Base-by-base conservation (phyloP, 2,113 vertebrate species). In the Shinisaurus crocodilurus region DNA sequence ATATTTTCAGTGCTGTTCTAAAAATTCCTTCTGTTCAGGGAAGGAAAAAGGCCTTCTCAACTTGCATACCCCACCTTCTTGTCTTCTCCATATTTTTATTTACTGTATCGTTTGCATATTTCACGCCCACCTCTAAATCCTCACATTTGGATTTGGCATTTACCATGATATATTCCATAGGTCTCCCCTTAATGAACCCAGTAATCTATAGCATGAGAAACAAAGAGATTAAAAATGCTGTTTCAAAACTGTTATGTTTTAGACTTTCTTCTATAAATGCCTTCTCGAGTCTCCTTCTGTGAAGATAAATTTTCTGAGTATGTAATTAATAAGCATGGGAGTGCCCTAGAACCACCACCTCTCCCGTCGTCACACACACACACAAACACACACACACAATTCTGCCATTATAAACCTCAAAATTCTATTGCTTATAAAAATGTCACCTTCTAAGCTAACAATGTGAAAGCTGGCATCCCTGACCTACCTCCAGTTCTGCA, bases 131-230 rank as follows among this genome's bases (percentile, higher is more conserved):
- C 32, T 43, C 72, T 45, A 15, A 77, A 5, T 54, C n/a, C 29
- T 87, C 85, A 15, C 3, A 43, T 20, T 0, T 76, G 32, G 50
- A 76, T 87, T 76, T 87, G 25, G 54, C 25, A 76, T 60, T 87
- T 5, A 76, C 72, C 40, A 2, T 63, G 15, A 63, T 43, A 13
- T 87, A 87, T 43, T 76, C 72, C n/a, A 60, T 76, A 29, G 37
- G 76, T 76, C 72, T 72, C 76, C 72, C 85, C n/a, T 10, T 87
- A 75, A 6, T 87, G 32, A 87, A 87, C 45, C 86, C 74, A 45
- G 18, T 87, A 15, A 87, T 87, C 15, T 87, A 87, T 18, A 87
- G 85, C 37, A 25, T 87, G 85, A 87, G 74, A 87, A 87, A 87
- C 40, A 40, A 43, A 32, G 86, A 79, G 18, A 87, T 87, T 9